These are phyloP conservation scores for Prostheceraeus crozeri DNA, from an alignment of 2,888 invertebrate genomes.

Conservation along the genomic window DNA sequence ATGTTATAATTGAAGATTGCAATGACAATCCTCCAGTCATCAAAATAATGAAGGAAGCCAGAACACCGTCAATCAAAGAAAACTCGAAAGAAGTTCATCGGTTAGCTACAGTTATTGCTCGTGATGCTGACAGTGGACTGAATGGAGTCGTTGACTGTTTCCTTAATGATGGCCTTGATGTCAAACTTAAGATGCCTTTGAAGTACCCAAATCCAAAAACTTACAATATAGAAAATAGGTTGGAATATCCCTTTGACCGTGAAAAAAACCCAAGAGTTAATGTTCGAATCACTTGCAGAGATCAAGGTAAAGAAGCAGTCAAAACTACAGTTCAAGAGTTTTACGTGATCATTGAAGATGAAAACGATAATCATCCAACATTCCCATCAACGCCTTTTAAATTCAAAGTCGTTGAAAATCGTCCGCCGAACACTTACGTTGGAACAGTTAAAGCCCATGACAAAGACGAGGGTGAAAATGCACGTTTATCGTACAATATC, in stretches of 20 bases:
- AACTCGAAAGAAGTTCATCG: not conserved
- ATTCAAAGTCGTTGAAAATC: constrained; percentile 6
- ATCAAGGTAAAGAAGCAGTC: not conserved
- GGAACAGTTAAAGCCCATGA: not conserved
- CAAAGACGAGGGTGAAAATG: constrained; percentile 1
- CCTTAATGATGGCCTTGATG: constrained; percentile 5
- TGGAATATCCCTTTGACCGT: not conserved
- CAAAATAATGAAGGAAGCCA: not conserved
- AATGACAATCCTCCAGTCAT: constrained; percentile 7
- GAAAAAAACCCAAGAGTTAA: not conserved
- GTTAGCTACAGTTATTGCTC: not conserved
- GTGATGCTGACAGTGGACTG: not conserved
- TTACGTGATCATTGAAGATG: constrained; percentile 3
- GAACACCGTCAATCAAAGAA: not conserved
- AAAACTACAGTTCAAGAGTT: constrained; percentile 11
- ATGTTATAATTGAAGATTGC: not conserved
- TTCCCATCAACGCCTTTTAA: not conserved
- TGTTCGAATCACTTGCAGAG: constrained; percentile 1
- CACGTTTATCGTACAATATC: not conserved
- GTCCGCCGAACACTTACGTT: not conserved
- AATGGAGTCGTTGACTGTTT: not conserved
- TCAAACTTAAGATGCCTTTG: too few relatives aligned
- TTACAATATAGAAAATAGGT: not conserved
- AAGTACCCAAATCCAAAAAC: too few relatives aligned
- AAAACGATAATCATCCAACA: constrained; percentile 12